Base-by-base conservation (phyloP, 2,888 invertebrate species). In the Drosophila birchii region DNA sequence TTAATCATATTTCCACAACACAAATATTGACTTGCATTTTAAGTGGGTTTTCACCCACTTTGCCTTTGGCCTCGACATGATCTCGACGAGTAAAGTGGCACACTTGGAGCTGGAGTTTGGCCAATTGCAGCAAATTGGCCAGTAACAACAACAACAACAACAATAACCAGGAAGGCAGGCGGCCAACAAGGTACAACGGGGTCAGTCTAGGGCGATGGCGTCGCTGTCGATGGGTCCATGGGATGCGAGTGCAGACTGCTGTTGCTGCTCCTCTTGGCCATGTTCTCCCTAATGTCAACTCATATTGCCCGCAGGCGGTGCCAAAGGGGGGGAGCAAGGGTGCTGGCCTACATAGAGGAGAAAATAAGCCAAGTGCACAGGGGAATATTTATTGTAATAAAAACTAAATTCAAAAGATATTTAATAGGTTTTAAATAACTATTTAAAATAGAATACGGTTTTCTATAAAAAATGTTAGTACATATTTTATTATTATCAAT, bases 201-300 rank as follows among this genome's bases (percentile, higher is more conserved):
- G 90, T 89, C 86, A 90, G 86, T 80, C 78, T 88, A 90, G 86
- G 86, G 86, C 86, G 89, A 80, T 87, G 85, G 77, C 58, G 63
- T 45, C 61, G 53, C 61, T 80, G 79, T 61, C 32, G 68, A 56
- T 49, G 57, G 59, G 54, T 47, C 63, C 62, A 20, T 54, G 75
- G 62, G 80, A 80, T 68, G 78, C 72, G 77, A 71, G 66, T 78
- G 61, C 61, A 41, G 59, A 23, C 23, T 60, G 61, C 3, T 86
- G 86, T 77, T 73, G 61, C 5, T 82, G 86, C 77, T 73, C 78
- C 73, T 72, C 78, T 75, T 75, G 79, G 87, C 78, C 86, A 86
- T 88, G 88, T 90, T 78, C 78, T 76, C 82, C 78, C 78, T 85
- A 90, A 90, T 86, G 86, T 90, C 86, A 86, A 86, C 89, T 89